phyloP scores from a whole-genome alignment of 2,797 vertebrate species.

The Lithobates pipiens region DNA sequence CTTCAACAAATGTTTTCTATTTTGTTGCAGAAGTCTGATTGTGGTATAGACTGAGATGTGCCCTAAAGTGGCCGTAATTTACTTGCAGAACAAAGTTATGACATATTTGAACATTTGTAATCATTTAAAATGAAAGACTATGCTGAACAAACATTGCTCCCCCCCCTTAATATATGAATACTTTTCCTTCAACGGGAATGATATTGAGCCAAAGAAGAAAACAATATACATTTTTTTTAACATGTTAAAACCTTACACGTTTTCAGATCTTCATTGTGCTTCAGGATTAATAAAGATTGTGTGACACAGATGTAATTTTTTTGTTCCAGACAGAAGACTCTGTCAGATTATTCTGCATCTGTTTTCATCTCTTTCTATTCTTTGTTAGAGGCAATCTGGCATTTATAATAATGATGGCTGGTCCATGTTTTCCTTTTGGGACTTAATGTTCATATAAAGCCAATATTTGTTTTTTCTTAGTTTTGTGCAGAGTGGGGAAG shows the following conservation, averaged over 20 bases:
- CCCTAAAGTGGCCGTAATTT: slow-evolving; percentile 71
- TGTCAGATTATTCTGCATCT: slow-evolving; percentile 32
- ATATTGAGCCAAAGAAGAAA: slow-evolving; percentile 64
- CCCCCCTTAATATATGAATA: slow-evolving; percentile 56
- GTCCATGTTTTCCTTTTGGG: not conserved
- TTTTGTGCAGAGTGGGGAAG: too few species aligned
- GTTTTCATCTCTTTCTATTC: slow-evolving; percentile 23
- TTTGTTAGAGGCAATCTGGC: slow-evolving; percentile 16
- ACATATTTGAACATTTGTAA: slow-evolving; percentile 74
- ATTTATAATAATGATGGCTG: slow-evolving; percentile 9
- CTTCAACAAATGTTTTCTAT: slow-evolving; percentile 73
- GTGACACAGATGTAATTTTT: slow-evolving; percentile 33
- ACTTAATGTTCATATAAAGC: too few species aligned
- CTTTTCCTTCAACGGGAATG: slow-evolving; percentile 66
- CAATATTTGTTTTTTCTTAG: too few species aligned
- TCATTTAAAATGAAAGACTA: slow-evolving; percentile 73
- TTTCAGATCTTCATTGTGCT: slow-evolving; percentile 20
- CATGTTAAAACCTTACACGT: slow-evolving; percentile 1
- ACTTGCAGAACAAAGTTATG: slow-evolving; percentile 72
- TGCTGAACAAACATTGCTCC: slow-evolving; percentile 68
- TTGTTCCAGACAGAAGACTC: slow-evolving; percentile 33
- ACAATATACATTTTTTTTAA: slow-evolving; percentile 5
- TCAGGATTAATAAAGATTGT: slow-evolving; percentile 35
- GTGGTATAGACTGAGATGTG: slow-evolving; percentile 64
- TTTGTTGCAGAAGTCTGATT: slow-evolving; percentile 67